phyloP scores from a whole-genome alignment of 2,113 vertebrate genomes.

The Elaphurus davidianus region DNA sequence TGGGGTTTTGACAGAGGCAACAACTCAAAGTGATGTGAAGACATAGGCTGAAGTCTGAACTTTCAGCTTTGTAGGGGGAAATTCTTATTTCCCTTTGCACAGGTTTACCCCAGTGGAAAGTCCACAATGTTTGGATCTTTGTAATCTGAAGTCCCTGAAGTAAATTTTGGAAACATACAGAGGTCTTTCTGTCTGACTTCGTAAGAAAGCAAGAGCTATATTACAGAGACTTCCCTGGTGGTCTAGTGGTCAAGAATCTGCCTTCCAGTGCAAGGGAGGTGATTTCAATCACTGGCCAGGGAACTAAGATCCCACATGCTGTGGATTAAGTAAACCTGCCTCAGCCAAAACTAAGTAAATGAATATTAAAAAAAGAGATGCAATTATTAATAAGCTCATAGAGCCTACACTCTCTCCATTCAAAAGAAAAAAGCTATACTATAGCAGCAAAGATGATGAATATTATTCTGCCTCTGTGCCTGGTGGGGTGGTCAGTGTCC shows the following conservation, averaged over 20 bases:
- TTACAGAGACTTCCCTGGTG: neutral
- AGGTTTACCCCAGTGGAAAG: neutral
- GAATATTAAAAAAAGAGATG: neutral
- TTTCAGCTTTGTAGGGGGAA: too few relatives aligned
- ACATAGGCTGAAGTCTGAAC: accelerated
- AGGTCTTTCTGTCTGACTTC: neutral
- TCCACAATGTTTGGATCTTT: neutral
- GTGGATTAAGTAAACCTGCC: neutral
- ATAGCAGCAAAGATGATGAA: accelerated
- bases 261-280: neutral
- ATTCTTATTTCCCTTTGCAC: accelerated
- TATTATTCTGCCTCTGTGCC: too few relatives aligned
- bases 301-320: neutral
- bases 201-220: neutral
- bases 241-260: neutral
- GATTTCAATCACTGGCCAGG: neutral
- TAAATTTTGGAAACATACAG: neutral
- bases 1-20: neutral
- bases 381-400: neutral
- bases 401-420: neutral
- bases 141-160: neutral
- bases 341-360: neutral
- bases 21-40: accelerated
- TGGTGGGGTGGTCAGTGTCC: accelerated
- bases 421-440: neutral